Percentiles rank a stretch among this genome's conserved stretches.
These are phyloP conservation scores for Callaeas wilsoni DNA, from an alignment of 2,113 vertebrate genomes.

Conservation along the genomic window DNA sequence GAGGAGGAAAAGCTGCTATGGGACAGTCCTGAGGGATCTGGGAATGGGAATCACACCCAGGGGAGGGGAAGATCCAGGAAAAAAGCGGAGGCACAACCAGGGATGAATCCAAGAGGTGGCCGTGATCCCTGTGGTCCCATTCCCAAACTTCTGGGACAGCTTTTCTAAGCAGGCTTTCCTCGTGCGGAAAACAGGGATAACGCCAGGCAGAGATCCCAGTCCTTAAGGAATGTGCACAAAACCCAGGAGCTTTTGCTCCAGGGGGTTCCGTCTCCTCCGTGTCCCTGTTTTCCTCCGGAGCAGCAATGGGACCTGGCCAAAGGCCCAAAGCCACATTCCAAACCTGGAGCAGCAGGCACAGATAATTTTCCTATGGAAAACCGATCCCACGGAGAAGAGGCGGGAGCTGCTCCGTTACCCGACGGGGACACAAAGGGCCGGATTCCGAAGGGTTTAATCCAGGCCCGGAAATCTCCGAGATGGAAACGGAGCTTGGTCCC, in stretches of 20 bases:
- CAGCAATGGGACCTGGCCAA: neutral
- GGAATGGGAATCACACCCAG: neutral
- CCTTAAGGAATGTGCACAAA: neutral
- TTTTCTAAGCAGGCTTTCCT: neutral
- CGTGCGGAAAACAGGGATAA: neutral
- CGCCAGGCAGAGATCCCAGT: rapidly evolving
- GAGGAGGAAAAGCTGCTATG: rapidly evolving
- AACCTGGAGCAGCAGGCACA: neutral
- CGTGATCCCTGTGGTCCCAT: neutral
- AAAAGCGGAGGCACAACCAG: neutral
- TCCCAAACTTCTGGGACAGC: neutral
- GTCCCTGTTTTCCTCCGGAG: neutral
- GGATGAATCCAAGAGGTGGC: neutral
- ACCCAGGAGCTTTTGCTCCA: rapidly evolving
- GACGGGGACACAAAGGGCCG: rapidly evolving
- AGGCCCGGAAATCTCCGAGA: rapidly evolving
- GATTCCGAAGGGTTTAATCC: neutral
- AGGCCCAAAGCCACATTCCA: neutral
- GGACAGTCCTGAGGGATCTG: neutral
- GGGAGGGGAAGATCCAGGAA: neutral
- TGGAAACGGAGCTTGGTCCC: neutral
- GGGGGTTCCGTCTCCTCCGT: rapidly evolving
- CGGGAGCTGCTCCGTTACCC: neutral
- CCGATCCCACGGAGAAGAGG: rapidly evolving
- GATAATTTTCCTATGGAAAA: neutral